Base-by-base conservation (phyloP, 2,888 invertebrate genomes). In the Tenthredo livida region DNA sequence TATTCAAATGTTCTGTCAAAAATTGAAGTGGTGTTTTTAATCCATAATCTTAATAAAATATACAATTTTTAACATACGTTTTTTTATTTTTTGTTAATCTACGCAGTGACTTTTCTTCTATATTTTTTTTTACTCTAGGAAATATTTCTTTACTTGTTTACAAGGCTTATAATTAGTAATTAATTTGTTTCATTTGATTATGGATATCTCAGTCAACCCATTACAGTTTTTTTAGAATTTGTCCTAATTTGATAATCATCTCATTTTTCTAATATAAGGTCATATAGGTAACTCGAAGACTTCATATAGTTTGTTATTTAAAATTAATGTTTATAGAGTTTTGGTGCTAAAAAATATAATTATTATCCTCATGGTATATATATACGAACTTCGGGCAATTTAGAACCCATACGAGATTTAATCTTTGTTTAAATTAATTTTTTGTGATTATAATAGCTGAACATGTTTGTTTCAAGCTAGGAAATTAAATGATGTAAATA, bases 11-110 rank as follows among this genome's bases (percentile, higher is more conserved):
- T 67, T 47, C 40, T 83, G 72, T 72, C 40, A 72, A 72, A 67
- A 67, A 43, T 83, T 67, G 40, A 47, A 67, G 82, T 83, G 25
- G 67, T 78, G 29, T 85, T 54, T 85, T 54, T 77, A 84, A 85
- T 85, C 86, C 86, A 87, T 87, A 86, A 40, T 61, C 85, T 80
- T 89, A 89, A 86, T 88, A 85, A 88, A 37, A 29, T 67, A 72
- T 85, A 47, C 29, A 88, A 87, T 89, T 87, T 88, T 84, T 85
- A 87, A 84, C 85, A 2, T 54, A 61, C 2, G 29, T 29, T 15
- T 75, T 73, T 84, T 61, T 72, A 85, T 58, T 85, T 82, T 88
- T 85, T 75, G 12, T 80, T 61, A 61, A 21, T 78, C 12, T 61
- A 78, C 12, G 29, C 78, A 37, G 12, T 37, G 21, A 37, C 29